Conservation (phyloP, 2,113 vertebrate species). For the Eulacestoma nigropectus region DNA sequence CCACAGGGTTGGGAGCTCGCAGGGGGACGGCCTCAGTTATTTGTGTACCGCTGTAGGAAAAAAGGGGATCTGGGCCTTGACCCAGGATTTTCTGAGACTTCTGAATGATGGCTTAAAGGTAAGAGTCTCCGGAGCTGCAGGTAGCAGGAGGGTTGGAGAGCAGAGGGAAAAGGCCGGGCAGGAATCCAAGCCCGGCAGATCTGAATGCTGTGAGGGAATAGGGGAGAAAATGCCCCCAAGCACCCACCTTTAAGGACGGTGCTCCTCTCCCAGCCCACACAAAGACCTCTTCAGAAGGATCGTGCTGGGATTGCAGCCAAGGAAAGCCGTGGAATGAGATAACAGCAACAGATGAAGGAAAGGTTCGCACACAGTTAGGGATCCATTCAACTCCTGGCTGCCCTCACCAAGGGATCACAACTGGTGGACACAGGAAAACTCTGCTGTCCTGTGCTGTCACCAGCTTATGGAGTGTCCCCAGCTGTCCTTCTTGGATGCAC, state of each 20-base stretch:
- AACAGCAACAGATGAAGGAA: not conserved
- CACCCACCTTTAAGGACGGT: not conserved
- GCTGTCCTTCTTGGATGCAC: not conserved
- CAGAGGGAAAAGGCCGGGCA: not conserved
- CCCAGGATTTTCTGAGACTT: not conserved
- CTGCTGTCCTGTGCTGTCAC: not conserved
- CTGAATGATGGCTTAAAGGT: not conserved
- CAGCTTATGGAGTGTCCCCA: not conserved
- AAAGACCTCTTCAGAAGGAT: not conserved
- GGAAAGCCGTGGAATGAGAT: not conserved
- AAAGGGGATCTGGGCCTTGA: not conserved
- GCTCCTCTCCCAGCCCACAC: not conserved
- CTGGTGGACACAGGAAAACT: fast-evolving
- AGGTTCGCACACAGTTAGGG: not conserved
- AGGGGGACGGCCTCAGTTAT: not conserved
- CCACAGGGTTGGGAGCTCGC: not conserved
- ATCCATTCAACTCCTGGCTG: not conserved
- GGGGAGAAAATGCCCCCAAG: not conserved
- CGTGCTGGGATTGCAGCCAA: not conserved
- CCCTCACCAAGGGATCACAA: not conserved
- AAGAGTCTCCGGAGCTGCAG: not conserved
- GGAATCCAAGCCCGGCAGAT: not conserved
- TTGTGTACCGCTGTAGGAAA: not conserved
- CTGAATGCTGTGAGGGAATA: not conserved
- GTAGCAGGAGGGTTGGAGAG: not conserved